These are phyloP conservation scores for Macrophya alboannulata DNA, from an alignment of 2,888 invertebrate genomes.

Conservation along the genomic window DNA sequence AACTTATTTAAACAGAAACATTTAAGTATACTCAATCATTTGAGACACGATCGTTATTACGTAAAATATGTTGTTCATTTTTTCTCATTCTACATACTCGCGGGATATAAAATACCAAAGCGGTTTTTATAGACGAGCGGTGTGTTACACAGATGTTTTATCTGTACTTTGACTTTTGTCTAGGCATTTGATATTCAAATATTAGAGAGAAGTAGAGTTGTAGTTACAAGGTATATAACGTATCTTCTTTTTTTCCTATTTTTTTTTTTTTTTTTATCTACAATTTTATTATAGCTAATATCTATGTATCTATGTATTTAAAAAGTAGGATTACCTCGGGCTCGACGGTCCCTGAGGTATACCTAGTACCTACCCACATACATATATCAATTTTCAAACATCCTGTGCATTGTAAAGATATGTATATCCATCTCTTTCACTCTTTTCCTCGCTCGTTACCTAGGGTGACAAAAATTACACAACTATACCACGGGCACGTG, in stretches of 20 bases:
- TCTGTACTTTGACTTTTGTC: not conserved
- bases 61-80: conserved; percentile 23
- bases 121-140: not conserved
- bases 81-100: conserved; percentile 21
- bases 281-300: conserved; percentile 17
- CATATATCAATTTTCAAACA: conserved; percentile 45
- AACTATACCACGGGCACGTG: conserved; percentile 4
- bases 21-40: conserved; percentile 3
- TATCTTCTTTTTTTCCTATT: not conserved
- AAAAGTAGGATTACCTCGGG: not conserved
- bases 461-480: conserved; percentile 47
- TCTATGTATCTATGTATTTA: not conserved
- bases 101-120: not conserved
- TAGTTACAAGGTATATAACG: not conserved
- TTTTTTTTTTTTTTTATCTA: not conserved
- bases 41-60: conserved; percentile 35
- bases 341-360: not conserved
- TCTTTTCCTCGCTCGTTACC: not conserved
- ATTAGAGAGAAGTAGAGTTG: not conserved
- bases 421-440: not conserved
- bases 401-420: conserved; percentile 41
- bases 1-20: conserved; percentile 33
- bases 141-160: conserved; percentile 43
- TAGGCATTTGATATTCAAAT: not conserved
- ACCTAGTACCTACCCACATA: not conserved